A percentile compares a stretch with the other conserved stretches of the same genome.
These are phyloP conservation scores for Acanthococcus lagerstroemiae DNA, from an alignment of 2,888 invertebrate genomes.

Conservation along the genomic window DNA sequence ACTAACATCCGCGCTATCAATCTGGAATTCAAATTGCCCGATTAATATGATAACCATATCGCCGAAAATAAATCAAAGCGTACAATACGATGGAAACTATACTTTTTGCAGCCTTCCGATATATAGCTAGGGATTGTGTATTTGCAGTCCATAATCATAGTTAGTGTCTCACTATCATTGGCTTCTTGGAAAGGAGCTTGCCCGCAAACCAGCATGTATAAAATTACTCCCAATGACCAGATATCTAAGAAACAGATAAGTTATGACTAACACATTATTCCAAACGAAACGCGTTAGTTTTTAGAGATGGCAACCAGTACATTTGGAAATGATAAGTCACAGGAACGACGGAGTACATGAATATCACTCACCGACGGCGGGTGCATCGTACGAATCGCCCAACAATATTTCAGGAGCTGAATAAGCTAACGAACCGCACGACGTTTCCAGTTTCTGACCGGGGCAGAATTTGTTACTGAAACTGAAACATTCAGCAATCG, in stretches of 20 bases:
- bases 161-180: conserved; percentile 97
- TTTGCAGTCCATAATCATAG: conserved; percentile 99
- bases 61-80: not conserved
- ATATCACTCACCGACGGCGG: conserved; percentile 72
- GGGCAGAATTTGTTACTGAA: conserved; percentile 93
- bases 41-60: not conserved
- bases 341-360: not conserved
- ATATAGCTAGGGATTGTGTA: conserved; percentile 85
- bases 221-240: conserved; percentile 96
- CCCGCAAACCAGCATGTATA: conserved; percentile 97
- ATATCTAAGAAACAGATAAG: conserved; percentile 56
- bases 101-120: conserved; percentile 74
- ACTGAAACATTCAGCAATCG: conserved; percentile 34
- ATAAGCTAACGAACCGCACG: conserved; percentile 96
- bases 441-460: conserved; percentile 92
- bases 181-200: conserved; percentile 97
- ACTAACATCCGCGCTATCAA: conserved; percentile 89
- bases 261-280: conserved; percentile 5
- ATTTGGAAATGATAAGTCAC: not conserved
- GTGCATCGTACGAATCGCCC: conserved; percentile 97
- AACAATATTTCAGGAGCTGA: conserved; percentile 98
- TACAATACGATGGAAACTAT: not conserved
- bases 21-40: conserved; percentile 43
- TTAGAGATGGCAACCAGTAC: conserved; percentile 4
- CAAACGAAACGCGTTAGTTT: not conserved